Evolutionary conservation across 1,140 invertebrate genomes (phyloP), one percentile per base, ranked within the genome.

Genomic region (Drosophila dunni): DNA sequence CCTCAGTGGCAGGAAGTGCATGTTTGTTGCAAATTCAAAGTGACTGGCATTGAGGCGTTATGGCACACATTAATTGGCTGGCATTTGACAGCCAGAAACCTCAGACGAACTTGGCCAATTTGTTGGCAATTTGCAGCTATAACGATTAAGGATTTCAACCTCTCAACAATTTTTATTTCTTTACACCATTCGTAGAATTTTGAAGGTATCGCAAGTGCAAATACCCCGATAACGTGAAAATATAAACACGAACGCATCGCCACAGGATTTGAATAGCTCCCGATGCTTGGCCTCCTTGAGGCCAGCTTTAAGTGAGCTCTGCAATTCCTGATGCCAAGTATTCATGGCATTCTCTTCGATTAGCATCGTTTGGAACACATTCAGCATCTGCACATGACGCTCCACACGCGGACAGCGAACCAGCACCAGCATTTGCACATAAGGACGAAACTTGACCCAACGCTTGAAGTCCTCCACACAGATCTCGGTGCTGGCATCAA

Each of bases 361-460:
- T 7, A 65, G 1, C 10, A 85, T 29, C 0, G 81, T 76, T 7
- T 85, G 64, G 24, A 91, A 85, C 1, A 73, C 79, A 1, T 75
- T 46, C 38, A 89, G 51, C 11, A 91, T 50, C 54, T 84, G 78
- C 9, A 91, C 15, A 1, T 79, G 76, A 0, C 82, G 79, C 45
- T 79, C 62, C 34, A 89, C 74, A 0, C 64, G 57, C 0, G 61
- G 53, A 56, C 81, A 79, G 1, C 84, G 90, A 0, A 86, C 75
- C 7, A 82, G 2, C 0, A 54, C 77, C 36, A 91, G 40, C 38
- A 91, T 70, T 17, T 81, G 78, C 1, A 76, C 68, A 36, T 76
- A 91, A 0, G 78, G 77, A 0, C 75, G 68, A 7, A 88, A 91
- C 48, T 91, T 91, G 13, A 85, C 56, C 90, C 90, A 91, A 20